phyloP scores from a whole-genome alignment of 2,888 invertebrate genomes.

The Harpalus rufipes region DNA sequence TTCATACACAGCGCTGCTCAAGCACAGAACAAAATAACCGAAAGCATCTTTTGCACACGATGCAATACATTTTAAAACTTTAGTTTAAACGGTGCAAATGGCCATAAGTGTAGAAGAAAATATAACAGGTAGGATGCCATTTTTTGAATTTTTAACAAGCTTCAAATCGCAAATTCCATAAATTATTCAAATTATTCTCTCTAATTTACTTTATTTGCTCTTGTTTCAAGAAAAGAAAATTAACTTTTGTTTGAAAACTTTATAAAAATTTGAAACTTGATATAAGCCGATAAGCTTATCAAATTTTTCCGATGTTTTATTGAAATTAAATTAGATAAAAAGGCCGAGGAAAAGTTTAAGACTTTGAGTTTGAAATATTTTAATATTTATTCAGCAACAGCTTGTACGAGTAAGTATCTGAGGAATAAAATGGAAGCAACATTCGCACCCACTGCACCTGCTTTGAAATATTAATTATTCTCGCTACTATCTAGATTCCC shows the following conservation, averaged over 20 bases:
- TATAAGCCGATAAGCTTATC: constrained; percentile 42
- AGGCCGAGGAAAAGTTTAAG: constrained; percentile 40
- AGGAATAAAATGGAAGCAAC: constrained; percentile 1
- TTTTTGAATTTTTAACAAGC: too few relatives aligned
- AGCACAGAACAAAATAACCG: too few relatives aligned
- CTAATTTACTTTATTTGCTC: neutral
- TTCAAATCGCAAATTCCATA: too few relatives aligned
- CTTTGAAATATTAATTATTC: constrained; percentile 49
- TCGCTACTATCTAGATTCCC: neutral
- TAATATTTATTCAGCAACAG: constrained; percentile 9
- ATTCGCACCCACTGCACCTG: neutral
- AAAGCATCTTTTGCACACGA: too few relatives aligned
- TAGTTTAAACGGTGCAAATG: too few relatives aligned
- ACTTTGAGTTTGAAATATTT: constrained; percentile 14
- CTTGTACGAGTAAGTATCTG: neutral
- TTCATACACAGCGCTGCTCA: too few relatives aligned
- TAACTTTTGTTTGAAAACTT: constrained; percentile 39
- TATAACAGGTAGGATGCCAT: too few relatives aligned
- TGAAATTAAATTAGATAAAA: constrained; percentile 52
- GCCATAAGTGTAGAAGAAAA: too few relatives aligned
- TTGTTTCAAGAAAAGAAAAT: constrained; percentile 11
- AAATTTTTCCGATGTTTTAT: constrained; percentile 47
- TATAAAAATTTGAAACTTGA: neutral
- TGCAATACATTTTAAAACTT: too few relatives aligned
- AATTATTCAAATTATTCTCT: neutral